A percentile compares a stretch with the other conserved stretches of the same genome.
Evolutionary conservation across 2,113 vertebrate species (phyloP).

Genomic region (Falco punctatus): DNA sequence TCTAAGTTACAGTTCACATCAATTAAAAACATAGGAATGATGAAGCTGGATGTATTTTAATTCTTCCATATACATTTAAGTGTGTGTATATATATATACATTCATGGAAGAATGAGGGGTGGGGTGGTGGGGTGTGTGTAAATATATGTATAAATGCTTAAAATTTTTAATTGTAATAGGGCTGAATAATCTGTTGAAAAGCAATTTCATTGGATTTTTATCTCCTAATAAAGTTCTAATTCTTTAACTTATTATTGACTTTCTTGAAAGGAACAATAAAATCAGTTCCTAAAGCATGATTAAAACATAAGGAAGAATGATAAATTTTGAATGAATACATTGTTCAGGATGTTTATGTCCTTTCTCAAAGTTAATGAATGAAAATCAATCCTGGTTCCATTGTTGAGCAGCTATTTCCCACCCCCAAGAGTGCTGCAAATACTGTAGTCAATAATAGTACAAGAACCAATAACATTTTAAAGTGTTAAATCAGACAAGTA

Average conservation of each 20-base stretch:
- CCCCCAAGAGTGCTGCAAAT: background rate
- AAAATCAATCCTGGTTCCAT: conserved; percentile 9
- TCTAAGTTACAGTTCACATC: background rate
- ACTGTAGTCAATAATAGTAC: background rate
- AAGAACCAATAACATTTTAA: conserved; percentile 18
- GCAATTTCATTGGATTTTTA: background rate
- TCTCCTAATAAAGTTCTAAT: background rate
- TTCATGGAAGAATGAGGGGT: background rate
- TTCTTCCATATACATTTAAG: background rate
- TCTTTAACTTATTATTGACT: background rate
- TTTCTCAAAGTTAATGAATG: conserved; percentile 32
- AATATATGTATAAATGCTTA: background rate
- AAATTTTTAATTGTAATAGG: background rate
- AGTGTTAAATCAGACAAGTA: conserved; percentile 21
- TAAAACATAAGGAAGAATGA: background rate
- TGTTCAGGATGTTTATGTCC: background rate
- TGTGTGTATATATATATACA: fast-evolving
- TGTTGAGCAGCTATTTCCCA: background rate
- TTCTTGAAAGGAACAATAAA: background rate
- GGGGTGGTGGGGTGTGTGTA: background rate
- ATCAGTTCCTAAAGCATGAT: background rate
- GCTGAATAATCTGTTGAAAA: background rate
- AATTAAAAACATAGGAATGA: background rate
- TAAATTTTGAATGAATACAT: background rate
- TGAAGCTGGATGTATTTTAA: background rate